A percentile compares a stretch with the other conserved stretches of the same genome.
These are phyloP conservation scores for Canis aureus DNA, from an alignment of 2,113 vertebrate species.

Conservation along the genomic window DNA sequence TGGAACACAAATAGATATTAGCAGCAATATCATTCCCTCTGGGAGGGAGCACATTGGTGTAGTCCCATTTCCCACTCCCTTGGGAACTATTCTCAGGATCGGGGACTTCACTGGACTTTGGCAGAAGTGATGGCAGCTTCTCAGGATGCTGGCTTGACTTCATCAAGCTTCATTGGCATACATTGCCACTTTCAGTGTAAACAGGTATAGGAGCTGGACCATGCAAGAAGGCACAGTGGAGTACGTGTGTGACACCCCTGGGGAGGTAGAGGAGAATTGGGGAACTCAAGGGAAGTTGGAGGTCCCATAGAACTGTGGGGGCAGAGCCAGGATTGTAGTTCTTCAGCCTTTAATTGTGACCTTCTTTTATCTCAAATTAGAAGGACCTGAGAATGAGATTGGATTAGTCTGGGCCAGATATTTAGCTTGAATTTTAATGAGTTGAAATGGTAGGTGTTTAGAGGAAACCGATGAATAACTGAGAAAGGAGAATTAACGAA, in stretches of 20 bases:
- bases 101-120: neutral
- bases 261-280: neutral
- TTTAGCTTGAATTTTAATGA: neutral
- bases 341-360: neutral
- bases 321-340: neutral
- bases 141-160: neutral
- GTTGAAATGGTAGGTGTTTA: neutral
- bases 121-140: neutral
- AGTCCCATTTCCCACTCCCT: neutral
- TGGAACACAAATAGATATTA: neutral
- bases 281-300: neutral
- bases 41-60: neutral
- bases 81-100: neutral
- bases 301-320: neutral
- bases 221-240: neutral
- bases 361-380: neutral
- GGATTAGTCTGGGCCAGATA: neutral
- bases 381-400: neutral
- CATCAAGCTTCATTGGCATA: neutral
- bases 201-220: neutral
- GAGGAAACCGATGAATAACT: neutral
- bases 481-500: conserved; percentile 17
- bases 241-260: neutral
- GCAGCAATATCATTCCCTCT: neutral
- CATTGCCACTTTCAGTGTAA: neutral